Percentiles rank a stretch among this genome's conserved stretches.
Conservation (phyloP, 2,797 vertebrate genomes). For the Sandelia bainsii region DNA sequence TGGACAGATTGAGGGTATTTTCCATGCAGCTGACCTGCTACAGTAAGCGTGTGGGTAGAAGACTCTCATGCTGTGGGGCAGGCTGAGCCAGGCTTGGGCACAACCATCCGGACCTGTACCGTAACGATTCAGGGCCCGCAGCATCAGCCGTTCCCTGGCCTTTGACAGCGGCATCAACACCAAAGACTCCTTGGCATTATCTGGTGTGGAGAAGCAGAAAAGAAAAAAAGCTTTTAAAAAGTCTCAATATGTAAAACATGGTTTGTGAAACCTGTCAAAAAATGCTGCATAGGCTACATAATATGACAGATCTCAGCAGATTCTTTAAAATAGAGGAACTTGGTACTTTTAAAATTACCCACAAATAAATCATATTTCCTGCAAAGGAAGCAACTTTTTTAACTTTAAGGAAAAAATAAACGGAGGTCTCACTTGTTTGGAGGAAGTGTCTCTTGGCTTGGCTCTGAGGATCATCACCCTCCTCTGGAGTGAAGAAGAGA, state of each 20-base stretch:
- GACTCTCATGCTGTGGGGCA: slow-evolving; percentile 93
- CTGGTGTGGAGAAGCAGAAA: slow-evolving; percentile 78
- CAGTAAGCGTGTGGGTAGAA: slow-evolving; percentile 96
- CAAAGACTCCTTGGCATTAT: slow-evolving; percentile 92
- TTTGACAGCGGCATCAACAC: slow-evolving; percentile 91
- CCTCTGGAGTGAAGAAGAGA: slow-evolving; percentile 93
- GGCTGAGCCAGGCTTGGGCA: slow-evolving; percentile 90
- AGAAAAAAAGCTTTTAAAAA: neutral
- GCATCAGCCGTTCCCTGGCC: slow-evolving; percentile 90
- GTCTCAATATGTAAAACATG: neutral
- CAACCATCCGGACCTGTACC: slow-evolving; percentile 89
- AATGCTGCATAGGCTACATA: neutral
- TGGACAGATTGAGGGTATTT: neutral
- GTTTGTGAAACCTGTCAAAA: neutral
- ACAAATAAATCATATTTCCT: neutral
- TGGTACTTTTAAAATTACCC: neutral
- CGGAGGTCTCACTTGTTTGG: slow-evolving; percentile 85
- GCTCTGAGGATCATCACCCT: slow-evolving; percentile 89
- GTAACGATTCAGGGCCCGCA: slow-evolving; percentile 92
- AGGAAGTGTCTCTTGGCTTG: slow-evolving; percentile 93
- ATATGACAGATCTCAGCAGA: neutral
- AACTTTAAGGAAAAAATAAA: too few species aligned
- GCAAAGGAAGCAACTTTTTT: neutral
- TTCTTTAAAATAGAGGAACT: neutral
- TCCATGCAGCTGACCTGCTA: slow-evolving; percentile 81